These are phyloP conservation scores for Sepioteuthis lessoniana DNA, from an alignment of 2,888 invertebrate species.

Conservation along the genomic window DNA sequence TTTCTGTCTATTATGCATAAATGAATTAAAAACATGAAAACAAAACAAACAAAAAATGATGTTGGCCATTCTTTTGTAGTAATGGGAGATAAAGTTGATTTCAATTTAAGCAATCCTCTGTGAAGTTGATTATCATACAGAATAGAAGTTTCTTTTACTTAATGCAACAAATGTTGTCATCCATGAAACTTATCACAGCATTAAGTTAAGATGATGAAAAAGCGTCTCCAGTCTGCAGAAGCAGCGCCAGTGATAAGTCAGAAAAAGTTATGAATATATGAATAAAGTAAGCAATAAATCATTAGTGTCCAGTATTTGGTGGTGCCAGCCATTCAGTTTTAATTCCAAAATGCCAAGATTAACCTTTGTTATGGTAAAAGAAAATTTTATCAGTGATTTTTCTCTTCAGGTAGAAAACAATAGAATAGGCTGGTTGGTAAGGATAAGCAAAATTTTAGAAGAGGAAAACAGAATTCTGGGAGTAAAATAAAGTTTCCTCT, in stretches of 20 bases:
- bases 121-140: constrained; percentile 15
- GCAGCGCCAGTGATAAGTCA: background rate
- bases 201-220: background rate
- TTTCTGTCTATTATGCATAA: background rate
- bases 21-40: background rate
- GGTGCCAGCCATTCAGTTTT: constrained; percentile 33
- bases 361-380: constrained; percentile 23
- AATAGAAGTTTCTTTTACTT: background rate
- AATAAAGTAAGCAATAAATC: background rate
- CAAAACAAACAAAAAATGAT: background rate
- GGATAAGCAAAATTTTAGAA: background rate
- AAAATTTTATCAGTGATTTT: background rate
- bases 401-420: background rate
- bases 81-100: constrained; percentile 11
- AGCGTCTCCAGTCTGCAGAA: background rate
- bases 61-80: background rate
- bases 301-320: background rate
- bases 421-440: background rate
- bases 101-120: background rate
- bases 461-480: background rate
- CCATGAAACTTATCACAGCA: background rate
- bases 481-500: background rate
- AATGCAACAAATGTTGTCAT: background rate
- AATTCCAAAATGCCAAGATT: constrained; percentile 33
- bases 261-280: constrained; percentile 33